A percentile compares a stretch with the other conserved stretches of the same genome.
These are phyloP conservation scores for Mythimna impura DNA, from an alignment of 2,888 invertebrate genomes.

Conservation along the genomic window DNA sequence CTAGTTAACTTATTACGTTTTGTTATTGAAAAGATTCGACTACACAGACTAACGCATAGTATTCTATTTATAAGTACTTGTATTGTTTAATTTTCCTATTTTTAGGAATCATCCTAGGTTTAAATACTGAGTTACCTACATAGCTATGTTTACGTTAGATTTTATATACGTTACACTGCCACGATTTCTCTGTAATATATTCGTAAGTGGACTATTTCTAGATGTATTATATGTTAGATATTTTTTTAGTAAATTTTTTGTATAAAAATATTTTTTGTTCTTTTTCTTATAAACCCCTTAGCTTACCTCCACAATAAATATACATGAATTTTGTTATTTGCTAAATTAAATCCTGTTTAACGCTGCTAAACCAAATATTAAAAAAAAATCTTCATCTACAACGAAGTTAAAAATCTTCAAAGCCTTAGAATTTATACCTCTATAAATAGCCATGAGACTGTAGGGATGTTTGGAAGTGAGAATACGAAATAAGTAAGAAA, in stretches of 20 bases:
- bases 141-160: slow-evolving; percentile 68
- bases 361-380: too few species aligned
- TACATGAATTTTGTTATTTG: too few species aligned
- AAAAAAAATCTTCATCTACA: too few species aligned
- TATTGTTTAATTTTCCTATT: slow-evolving; percentile 66
- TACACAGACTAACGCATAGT: slow-evolving; percentile 67
- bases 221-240: slow-evolving; percentile 76
- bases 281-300: slow-evolving; percentile 3
- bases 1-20: slow-evolving; percentile 76
- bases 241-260: slow-evolving; percentile 81
- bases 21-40: slow-evolving; percentile 70
- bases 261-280: slow-evolving; percentile 68
- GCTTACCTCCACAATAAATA: too few species aligned
- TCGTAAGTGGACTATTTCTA: slow-evolving; percentile 76
- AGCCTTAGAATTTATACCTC: too few species aligned
- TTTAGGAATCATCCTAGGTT: slow-evolving; percentile 64
- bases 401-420: too few species aligned
- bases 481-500: too few species aligned
- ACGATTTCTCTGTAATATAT: slow-evolving; percentile 80
- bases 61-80: slow-evolving; percentile 66
- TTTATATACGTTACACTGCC: slow-evolving; percentile 77
- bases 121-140: slow-evolving; percentile 83
- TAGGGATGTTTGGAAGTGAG: too few species aligned
- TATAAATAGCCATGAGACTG: too few species aligned
- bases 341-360: too few species aligned